phyloP scores from a whole-genome alignment of 2,797 vertebrate species.

The Lithobates pipiens region DNA sequence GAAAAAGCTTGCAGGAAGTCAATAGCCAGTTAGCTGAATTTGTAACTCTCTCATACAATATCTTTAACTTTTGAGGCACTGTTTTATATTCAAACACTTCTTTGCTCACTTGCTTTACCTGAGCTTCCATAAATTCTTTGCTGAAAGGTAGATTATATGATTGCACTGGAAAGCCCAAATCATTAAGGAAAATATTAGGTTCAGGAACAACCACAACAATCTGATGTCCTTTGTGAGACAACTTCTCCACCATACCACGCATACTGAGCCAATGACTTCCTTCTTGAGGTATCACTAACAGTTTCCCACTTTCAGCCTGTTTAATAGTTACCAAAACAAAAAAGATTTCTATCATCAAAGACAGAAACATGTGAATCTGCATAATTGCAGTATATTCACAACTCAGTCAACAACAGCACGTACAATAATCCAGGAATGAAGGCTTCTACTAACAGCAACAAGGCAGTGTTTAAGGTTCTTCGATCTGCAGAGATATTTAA shows the following conservation, averaged over 20 bases:
- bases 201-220: conserved; percentile 83
- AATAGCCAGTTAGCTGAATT: conserved; percentile 64
- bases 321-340: not conserved
- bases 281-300: conserved; percentile 84
- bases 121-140: conserved; percentile 63
- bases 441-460: not conserved
- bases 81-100: conserved; percentile 58
- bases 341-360: not conserved
- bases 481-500: not conserved
- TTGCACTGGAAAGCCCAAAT: conserved; percentile 71
- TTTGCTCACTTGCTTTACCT: conserved; percentile 8
- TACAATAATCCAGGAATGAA: not conserved
- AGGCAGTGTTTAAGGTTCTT: not conserved
- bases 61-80: conserved; percentile 52
- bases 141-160: conserved; percentile 72
- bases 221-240: conserved; percentile 79
- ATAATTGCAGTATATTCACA: not conserved
- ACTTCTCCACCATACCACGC: conserved; percentile 74
- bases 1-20: conserved; percentile 63
- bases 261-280: conserved; percentile 89
- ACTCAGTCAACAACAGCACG: not conserved
- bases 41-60: fast-evolving
- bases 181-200: conserved; percentile 70
- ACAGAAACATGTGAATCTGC: not conserved
- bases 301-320: conserved; percentile 64